A percentile compares a stretch with the other conserved stretches of the same genome.
Evolutionary conservation across 1,140 invertebrate species (phyloP).

Genomic region (Bombus fervidus): DNA sequence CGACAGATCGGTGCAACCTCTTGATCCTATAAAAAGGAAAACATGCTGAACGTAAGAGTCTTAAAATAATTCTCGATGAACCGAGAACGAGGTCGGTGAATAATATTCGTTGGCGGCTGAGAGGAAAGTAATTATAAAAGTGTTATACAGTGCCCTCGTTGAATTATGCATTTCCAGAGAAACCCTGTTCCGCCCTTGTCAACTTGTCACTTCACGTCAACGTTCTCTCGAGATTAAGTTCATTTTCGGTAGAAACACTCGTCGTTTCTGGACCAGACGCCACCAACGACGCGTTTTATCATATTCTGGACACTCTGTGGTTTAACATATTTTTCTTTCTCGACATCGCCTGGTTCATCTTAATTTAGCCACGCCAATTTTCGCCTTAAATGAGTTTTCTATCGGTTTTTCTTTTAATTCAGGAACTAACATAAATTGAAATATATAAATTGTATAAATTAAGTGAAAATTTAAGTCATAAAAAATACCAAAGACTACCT

Average conservation of each 20-base stretch:
- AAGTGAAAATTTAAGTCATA: too few relatives aligned
- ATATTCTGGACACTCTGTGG: neutral
- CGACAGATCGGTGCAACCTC: too few relatives aligned
- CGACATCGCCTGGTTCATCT: neutral
- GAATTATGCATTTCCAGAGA: constrained; percentile 44
- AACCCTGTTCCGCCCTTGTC: constrained; percentile 23
- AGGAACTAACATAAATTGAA: too few relatives aligned
- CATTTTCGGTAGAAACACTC: constrained; percentile 1
- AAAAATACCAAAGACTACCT: too few relatives aligned
- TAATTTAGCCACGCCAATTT: neutral
- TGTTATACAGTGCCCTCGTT: constrained; percentile 2
- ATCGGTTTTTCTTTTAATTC: too few relatives aligned
- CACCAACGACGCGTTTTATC: neutral
- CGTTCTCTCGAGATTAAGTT: neutral
- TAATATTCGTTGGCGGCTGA: neutral
- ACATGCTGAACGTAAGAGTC: neutral
- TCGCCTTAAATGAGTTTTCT: neutral
- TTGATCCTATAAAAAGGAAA: neutral
- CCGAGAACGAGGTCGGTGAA: neutral
- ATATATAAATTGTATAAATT: too few relatives aligned
- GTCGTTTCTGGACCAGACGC: neutral
- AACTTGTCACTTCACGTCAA: constrained; percentile 8
- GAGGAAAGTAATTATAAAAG: constrained; percentile 31
- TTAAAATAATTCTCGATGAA: constrained; percentile 20
- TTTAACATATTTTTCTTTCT: too few relatives aligned